phyloP scores from a whole-genome alignment of 2,888 invertebrate genomes.

The Helobdella robusta region DNA sequence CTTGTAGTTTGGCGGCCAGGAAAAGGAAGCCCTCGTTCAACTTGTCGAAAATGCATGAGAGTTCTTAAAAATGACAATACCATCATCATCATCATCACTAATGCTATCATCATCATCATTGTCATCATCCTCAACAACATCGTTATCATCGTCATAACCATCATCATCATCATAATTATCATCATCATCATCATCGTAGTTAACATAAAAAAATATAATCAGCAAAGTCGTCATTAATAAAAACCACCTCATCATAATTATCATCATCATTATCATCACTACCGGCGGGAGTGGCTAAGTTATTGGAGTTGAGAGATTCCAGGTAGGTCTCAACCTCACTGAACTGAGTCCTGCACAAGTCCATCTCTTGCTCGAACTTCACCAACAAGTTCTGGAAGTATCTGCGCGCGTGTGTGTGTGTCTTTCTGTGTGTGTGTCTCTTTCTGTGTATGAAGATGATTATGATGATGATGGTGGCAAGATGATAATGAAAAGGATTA shows the following conservation, averaged over 20 bases:
- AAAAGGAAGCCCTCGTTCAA: constrained; percentile 78
- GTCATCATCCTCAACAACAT: not conserved
- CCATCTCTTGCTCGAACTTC: constrained; percentile 63
- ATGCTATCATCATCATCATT: not conserved
- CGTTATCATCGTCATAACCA: constrained; percentile 59
- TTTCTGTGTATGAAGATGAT: not conserved
- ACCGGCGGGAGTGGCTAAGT: constrained; percentile 62
- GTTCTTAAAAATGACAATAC: constrained; percentile 53
- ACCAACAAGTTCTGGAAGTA: constrained; percentile 56
- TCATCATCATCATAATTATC: too few species aligned
- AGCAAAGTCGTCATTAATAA: not conserved
- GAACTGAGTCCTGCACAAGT: constrained; percentile 61
- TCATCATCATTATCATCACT: not conserved
- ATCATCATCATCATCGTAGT: not conserved
- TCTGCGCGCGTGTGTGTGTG: not conserved
- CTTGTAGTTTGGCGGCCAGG: constrained; percentile 74
- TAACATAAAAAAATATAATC: constrained; percentile 8
- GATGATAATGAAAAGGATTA: constrained; percentile 6
- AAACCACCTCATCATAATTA: not conserved
- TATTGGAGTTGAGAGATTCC: constrained; percentile 59
- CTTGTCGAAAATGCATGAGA: constrained; percentile 67
- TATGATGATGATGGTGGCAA: not conserved
- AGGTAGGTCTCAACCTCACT: constrained; percentile 65
- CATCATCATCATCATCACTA: not conserved
- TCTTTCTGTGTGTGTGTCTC: not conserved